Percentiles rank a stretch among this genome's conserved stretches.
These are phyloP conservation scores for Ancistrus triradiatus DNA, from an alignment of 2,113 vertebrate genomes.

Conservation along the genomic window DNA sequence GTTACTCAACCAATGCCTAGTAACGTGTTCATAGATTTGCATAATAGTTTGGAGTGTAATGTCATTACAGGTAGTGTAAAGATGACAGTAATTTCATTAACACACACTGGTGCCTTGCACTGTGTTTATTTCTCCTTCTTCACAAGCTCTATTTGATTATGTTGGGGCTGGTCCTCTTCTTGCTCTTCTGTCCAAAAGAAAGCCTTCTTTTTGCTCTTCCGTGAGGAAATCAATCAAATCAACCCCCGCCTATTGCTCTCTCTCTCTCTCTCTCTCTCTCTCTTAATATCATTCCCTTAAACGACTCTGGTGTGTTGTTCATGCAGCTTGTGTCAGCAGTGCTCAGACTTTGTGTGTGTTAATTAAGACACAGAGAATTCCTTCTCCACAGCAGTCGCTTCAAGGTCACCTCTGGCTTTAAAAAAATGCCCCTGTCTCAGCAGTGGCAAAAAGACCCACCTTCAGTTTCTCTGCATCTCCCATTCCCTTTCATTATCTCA, in stretches of 20 bases:
- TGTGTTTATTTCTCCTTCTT: conserved; percentile 11
- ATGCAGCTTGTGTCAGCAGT: conserved; percentile 15
- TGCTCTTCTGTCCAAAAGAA: too few relatives aligned
- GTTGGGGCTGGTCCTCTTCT: conserved; percentile 15
- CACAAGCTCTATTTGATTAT: conserved; percentile 42
- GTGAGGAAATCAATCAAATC: conserved; percentile 36
- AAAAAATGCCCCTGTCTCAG: conserved; percentile 10
- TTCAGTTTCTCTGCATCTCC: background rate
- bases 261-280: background rate
- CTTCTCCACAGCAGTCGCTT: conserved; percentile 5
- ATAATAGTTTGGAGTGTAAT: conserved; percentile 33
- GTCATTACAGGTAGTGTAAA: conserved; percentile 29
- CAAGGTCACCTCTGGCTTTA: conserved; percentile 43
- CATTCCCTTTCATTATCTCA: background rate
- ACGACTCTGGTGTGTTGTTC: background rate
- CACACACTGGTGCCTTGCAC: conserved; percentile 2
- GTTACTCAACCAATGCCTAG: too few relatives aligned
- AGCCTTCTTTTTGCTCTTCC: too few relatives aligned
- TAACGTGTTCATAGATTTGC: too few relatives aligned
- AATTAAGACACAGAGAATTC: conserved; percentile 47
- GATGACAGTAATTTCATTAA: conserved; percentile 3
- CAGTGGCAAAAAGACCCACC: background rate
- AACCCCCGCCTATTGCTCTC: conserved; percentile 27
- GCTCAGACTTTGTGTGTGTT: conserved; percentile 26
- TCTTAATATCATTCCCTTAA: background rate